phyloP scores from a whole-genome alignment of 2,113 vertebrate species.

The Anas platyrhynchos region DNA sequence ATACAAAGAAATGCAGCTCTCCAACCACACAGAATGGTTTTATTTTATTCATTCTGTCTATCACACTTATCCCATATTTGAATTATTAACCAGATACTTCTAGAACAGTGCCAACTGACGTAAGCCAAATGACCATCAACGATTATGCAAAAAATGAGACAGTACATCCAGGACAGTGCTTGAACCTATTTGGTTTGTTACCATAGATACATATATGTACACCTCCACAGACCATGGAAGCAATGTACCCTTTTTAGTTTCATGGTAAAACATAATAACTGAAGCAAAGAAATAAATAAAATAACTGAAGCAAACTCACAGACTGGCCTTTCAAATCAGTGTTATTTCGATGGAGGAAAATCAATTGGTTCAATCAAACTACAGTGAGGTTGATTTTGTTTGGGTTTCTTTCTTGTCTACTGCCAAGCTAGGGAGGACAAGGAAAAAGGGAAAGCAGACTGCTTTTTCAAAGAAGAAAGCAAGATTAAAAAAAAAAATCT shows the following conservation, averaged over 20 bases:
- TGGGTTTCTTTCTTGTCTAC: neutral
- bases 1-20: neutral
- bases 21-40: neutral
- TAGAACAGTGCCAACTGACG: neutral
- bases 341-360: neutral
- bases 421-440: neutral
- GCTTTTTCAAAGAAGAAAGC: neutral
- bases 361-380: neutral
- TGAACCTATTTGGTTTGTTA: neutral
- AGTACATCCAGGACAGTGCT: neutral
- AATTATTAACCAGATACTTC: neutral
- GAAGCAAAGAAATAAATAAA: neutral
- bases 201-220: neutral
- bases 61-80: accelerated
- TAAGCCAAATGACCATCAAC: neutral
- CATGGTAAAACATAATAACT: neutral
- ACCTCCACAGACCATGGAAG: neutral
- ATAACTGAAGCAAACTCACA: neutral
- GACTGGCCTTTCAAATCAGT: neutral
- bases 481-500: neutral
- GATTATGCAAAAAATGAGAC: neutral
- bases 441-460: neutral
- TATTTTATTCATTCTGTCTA: neutral
- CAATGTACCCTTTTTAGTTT: neutral
- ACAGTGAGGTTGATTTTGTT: neutral